Percentiles rank a stretch among this genome's conserved stretches.
phyloP scores from a whole-genome alignment of 2,113 vertebrate species.

The Ceyx melanurus region DNA sequence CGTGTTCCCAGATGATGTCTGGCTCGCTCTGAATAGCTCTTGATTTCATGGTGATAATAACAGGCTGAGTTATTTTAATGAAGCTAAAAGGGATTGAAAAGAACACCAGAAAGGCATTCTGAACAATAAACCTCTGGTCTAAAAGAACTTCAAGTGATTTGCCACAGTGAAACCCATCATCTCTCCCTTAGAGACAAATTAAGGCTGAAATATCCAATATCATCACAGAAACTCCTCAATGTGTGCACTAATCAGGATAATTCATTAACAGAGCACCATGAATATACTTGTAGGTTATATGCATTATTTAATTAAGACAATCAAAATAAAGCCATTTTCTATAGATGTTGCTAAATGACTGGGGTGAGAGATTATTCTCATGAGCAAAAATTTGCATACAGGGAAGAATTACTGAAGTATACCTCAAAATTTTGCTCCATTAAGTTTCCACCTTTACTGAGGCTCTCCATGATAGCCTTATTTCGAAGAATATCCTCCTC shows the following conservation, averaged over 20 bases:
- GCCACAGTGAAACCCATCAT: slow-evolving; percentile 13
- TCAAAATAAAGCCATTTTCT: too few species aligned
- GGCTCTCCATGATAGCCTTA: slow-evolving; percentile 99
- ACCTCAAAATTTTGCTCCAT: slow-evolving; percentile 98
- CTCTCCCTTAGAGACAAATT: neutral
- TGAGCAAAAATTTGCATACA: neutral
- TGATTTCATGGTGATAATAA: slow-evolving; percentile 34
- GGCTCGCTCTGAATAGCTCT: slow-evolving; percentile 40
- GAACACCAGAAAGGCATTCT: neutral
- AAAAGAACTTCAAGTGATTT: neutral
- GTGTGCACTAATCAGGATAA: neutral
- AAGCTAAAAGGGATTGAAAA: neutral
- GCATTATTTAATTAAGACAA: neutral
- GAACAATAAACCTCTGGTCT: neutral
- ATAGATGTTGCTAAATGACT: neutral
- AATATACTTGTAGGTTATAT: neutral
- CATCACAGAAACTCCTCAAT: neutral
- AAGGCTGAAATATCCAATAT: neutral
- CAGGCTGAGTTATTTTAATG: neutral
- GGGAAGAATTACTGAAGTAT: neutral
- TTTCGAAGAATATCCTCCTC: slow-evolving; percentile 98
- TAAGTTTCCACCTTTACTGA: slow-evolving; percentile 96
- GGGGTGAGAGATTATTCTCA: neutral
- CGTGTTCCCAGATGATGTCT: neutral
- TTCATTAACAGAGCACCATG: neutral